phyloP scores from a whole-genome alignment of 2,797 vertebrate species.

The Otolemur crassicaudatus region DNA sequence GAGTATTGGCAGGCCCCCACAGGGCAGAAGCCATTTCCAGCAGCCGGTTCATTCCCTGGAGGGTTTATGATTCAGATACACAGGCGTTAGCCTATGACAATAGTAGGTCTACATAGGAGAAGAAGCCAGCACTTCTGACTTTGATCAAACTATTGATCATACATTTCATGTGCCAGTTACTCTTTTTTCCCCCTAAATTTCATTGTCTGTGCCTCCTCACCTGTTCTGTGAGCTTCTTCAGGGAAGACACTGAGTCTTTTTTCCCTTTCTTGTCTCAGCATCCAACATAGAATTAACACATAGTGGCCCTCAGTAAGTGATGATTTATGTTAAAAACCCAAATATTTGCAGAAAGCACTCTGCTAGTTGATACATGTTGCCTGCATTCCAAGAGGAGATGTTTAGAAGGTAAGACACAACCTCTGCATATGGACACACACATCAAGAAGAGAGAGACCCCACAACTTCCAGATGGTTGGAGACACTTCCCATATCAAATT shows the following conservation, averaged over 20 bases:
- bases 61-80: background rate
- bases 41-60: background rate
- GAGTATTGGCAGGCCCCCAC: background rate
- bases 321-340: background rate
- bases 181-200: background rate
- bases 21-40: background rate
- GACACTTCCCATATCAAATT: background rate
- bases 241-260: background rate
- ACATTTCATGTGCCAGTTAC: background rate
- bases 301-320: background rate
- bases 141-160: background rate
- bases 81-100: background rate
- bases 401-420: background rate
- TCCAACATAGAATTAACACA: background rate
- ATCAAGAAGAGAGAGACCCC: background rate
- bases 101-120: background rate
- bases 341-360: background rate
- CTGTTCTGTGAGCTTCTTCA: background rate
- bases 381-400: background rate
- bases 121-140: background rate
- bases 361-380: background rate
- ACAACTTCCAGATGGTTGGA: no score
- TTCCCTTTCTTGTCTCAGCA: background rate
- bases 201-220: background rate
- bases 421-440: no score